Percentiles rank a stretch among this genome's conserved stretches.
These are phyloP conservation scores for Parthenolecanium corni DNA, from an alignment of 2,888 invertebrate species.

Conservation along the genomic window DNA sequence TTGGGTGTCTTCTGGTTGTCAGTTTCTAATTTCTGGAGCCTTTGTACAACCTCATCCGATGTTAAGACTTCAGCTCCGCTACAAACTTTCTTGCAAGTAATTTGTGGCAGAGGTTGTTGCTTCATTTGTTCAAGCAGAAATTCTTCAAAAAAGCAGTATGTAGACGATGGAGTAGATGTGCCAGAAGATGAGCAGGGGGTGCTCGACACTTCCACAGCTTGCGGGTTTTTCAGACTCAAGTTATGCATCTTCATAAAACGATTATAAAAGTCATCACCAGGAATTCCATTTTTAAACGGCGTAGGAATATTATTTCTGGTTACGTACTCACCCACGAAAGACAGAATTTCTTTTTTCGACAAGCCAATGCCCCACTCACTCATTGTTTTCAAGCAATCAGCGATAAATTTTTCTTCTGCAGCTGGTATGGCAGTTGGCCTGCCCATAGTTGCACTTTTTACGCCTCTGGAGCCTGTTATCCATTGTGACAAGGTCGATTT, in stretches of 20 bases:
- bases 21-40: neutral
- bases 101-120: neutral
- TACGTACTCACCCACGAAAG: neutral
- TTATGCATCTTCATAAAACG: neutral
- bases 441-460: constrained; percentile 5
- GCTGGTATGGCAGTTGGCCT: neutral
- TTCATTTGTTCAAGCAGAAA: neutral
- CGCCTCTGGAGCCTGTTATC: neutral
- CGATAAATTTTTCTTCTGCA: neutral
- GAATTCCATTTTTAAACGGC: neutral
- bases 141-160: neutral
- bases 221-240: neutral
- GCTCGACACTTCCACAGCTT: no score
- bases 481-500: neutral
- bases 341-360: constrained; percentile 4
- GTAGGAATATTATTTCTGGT: neutral
- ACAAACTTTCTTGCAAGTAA: neutral
- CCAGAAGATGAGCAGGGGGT: neutral
- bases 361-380: constrained; percentile 1
- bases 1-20: neutral
- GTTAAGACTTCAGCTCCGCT: neutral
- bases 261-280: neutral
- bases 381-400: constrained; percentile 6
- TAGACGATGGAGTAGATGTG: neutral
- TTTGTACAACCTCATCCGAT: neutral